phyloP scores from a whole-genome alignment of 2,888 invertebrate species.

The Sepiola atlantica region DNA sequence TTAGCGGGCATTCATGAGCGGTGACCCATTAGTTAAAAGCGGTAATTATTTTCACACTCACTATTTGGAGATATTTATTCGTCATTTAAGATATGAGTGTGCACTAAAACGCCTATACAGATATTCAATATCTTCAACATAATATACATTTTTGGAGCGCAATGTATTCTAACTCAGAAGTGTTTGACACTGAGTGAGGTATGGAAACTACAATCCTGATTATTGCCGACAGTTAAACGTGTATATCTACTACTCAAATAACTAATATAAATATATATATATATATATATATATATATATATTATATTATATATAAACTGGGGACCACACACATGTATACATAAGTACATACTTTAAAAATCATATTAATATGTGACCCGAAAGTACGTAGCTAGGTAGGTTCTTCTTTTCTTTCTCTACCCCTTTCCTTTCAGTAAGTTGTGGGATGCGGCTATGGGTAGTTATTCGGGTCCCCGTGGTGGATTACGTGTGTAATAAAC shows the following conservation, averaged over 20 bases:
- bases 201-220: background rate
- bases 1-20: too few relatives aligned
- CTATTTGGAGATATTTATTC: too few relatives aligned
- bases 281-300: background rate
- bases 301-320: background rate
- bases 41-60: too few relatives aligned
- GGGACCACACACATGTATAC: background rate
- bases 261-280: background rate
- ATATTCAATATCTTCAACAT: background rate
- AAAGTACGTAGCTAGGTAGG: background rate
- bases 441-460: background rate
- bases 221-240: background rate
- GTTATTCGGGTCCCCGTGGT: background rate
- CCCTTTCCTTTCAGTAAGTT: background rate
- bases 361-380: background rate
- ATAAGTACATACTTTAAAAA: slow-evolving; percentile 9
- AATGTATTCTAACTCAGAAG: background rate
- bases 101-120: too few relatives aligned
- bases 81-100: too few relatives aligned
- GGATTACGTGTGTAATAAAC: slow-evolving; percentile 22
- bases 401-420: background rate
- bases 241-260: background rate
- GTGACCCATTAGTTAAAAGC: too few relatives aligned
- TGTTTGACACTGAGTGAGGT: background rate
- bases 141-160: background rate